Conservation (phyloP, 2,888 invertebrate species). For the Drosophila borborema region DNA sequence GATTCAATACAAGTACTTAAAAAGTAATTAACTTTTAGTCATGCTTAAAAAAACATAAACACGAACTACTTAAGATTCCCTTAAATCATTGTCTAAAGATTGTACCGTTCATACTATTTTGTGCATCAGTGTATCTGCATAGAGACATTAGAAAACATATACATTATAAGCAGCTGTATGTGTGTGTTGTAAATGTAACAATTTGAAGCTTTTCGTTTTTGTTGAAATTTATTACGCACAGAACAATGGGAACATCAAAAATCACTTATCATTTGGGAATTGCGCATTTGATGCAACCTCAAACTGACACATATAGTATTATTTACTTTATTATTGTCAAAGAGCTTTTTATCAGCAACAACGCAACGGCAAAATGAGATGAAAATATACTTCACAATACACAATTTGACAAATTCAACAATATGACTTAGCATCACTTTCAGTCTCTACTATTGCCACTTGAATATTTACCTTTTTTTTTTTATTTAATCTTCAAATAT, state of each 20-base stretch:
- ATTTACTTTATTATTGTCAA: conserved; percentile 64
- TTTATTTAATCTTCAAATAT: conserved; percentile 14
- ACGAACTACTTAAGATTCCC: conserved; percentile 4
- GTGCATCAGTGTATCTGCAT: conserved; percentile 25
- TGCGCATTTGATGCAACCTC: conserved; percentile 59
- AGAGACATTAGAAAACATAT: conserved; percentile 13
- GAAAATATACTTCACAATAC: not conserved
- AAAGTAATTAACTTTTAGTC: conserved; percentile 5
- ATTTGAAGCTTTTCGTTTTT: conserved; percentile 6
- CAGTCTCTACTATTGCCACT: not conserved
- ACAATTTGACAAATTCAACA: not conserved
- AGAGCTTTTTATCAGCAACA: conserved; percentile 65
- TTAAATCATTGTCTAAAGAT: conserved; percentile 14
- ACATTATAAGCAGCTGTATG: conserved; percentile 12
- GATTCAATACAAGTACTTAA: conserved; percentile 5
- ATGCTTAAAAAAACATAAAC: not conserved
- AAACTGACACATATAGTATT: conserved; percentile 42
- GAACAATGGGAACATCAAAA: conserved; percentile 7
- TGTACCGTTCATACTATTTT: conserved; percentile 5
- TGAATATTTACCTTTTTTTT: conserved; percentile 37
- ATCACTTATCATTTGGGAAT: conserved; percentile 40
- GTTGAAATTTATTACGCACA: conserved; percentile 8
- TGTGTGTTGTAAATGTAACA: not conserved
- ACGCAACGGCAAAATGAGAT: conserved; percentile 21
- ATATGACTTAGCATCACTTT: not conserved